Conservation (phyloP, 92 coral and sea anemone genomes). For the Epizoanthus ramosus region DNA sequence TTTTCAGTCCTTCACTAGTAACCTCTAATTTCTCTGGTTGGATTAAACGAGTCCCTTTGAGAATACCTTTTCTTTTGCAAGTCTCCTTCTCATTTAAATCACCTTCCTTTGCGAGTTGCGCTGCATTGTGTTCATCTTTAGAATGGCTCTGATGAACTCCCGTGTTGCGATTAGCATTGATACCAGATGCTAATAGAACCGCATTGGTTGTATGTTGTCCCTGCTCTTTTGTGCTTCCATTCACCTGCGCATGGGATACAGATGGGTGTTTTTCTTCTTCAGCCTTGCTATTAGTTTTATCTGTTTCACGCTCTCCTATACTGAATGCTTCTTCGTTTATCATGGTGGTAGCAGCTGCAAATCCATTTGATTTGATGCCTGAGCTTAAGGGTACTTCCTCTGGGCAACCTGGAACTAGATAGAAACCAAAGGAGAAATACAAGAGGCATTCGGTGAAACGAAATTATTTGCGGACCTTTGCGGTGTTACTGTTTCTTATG, state of each 20-base stretch:
- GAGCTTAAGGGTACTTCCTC: background rate
- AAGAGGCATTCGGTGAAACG: no score
- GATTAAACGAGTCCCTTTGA: background rate
- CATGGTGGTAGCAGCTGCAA: background rate
- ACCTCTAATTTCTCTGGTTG: background rate
- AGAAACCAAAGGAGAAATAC: background rate
- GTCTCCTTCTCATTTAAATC: background rate
- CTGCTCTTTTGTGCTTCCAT: background rate
- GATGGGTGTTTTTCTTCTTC: background rate
- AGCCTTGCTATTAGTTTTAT: background rate
- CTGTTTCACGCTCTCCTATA: background rate
- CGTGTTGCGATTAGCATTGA: background rate
- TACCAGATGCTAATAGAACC: background rate
- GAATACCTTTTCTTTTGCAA: slow-evolving; percentile 3
- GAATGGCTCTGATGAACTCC: background rate
- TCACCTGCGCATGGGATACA: background rate
- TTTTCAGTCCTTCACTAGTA: background rate
- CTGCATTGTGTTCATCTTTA: background rate
- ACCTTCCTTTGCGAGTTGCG: background rate
- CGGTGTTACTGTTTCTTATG: no score
- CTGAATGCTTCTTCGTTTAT: background rate
- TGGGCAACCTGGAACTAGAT: background rate
- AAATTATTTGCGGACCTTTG: no score
- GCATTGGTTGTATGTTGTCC: background rate
- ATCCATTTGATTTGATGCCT: background rate